Evolutionary conservation across 2,797 vertebrate species (phyloP), one percentile per base, ranked within the genome.

Genomic region (Clamator glandarius): DNA sequence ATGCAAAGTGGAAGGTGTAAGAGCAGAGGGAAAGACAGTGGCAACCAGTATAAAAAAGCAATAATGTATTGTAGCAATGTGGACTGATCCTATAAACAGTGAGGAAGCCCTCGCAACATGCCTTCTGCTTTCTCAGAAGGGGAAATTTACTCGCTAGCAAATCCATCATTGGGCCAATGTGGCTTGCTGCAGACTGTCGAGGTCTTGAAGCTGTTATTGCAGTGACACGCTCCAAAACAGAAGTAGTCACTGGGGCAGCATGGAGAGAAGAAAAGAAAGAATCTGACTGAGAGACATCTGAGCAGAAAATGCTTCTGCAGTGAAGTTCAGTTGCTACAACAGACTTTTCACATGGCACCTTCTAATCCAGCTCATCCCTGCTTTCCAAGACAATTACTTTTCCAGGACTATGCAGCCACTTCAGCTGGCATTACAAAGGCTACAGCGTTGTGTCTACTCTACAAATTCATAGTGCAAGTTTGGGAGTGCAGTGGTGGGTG

Each of bases 121-220:
- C 6, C 51, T 79, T 41, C 68, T 52, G 68, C 35, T 54, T 55
- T 42, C 51, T 41, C 31, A 29, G 89, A n/a, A 51, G 15, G n/a
- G 39, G 26, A 83, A 51, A 9, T 63, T 39, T 39, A 33, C 23
- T 50, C 21, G n/a, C 15, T 52, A 21, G 35, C 18, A 66, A 54
- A 48, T 0, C 2, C 54, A 46, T 2, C 0, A 0, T 4, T 2
- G 3, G 35, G 28, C 39, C 64, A 39, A 0, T 0, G 28, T 3
- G 18, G 33, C 31, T 46, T 8, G 9, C 50, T 29, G 31, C 63
- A 52, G 54, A 15, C 3, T 11, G 28, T 24, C 33, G 0, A 64
- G 54, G 31, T 12, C 64, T 58, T 33, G 5, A 25, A 31, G 31
- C 50, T 54, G 39, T 21, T 16, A 10, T 31, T 41, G 2, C 5